phyloP scores from a whole-genome alignment of 2,113 vertebrate genomes.

The Argyrosomus japonicus region DNA sequence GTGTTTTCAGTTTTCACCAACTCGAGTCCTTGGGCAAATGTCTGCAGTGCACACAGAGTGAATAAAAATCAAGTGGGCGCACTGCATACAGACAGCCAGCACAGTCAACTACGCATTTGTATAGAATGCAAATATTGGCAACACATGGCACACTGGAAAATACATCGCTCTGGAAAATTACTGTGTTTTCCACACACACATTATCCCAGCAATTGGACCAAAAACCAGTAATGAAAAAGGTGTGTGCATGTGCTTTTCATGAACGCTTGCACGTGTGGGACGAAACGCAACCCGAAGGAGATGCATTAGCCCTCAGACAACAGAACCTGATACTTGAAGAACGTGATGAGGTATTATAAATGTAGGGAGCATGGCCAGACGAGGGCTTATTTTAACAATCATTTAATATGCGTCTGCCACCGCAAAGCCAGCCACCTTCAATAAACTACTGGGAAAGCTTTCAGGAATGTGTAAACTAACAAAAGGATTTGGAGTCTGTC shows the following conservation, averaged over 20 bases:
- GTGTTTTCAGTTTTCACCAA: slow-evolving; percentile 46
- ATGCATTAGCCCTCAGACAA: slow-evolving; percentile 61
- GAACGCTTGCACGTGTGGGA: slow-evolving; percentile 57
- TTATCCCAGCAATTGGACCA: slow-evolving; percentile 48
- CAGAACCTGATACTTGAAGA: slow-evolving; percentile 55
- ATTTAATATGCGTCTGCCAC: slow-evolving; percentile 71
- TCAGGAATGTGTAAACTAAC: slow-evolving; percentile 78
- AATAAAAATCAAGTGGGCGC: slow-evolving; percentile 63
- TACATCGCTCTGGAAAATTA: slow-evolving; percentile 73
- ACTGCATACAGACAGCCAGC: slow-evolving; percentile 48
- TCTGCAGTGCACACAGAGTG: slow-evolving; percentile 59
- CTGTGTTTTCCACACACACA: slow-evolving; percentile 62
- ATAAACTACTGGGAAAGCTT: slow-evolving; percentile 65
- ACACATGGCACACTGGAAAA: slow-evolving; percentile 73
- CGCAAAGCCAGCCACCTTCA: slow-evolving; percentile 63
- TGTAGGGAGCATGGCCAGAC: slow-evolving; percentile 41
- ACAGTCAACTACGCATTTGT: slow-evolving; percentile 50
- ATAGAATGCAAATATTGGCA: slow-evolving; percentile 74
- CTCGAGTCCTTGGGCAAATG: slow-evolving; percentile 58
- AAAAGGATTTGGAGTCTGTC: slow-evolving; percentile 54
- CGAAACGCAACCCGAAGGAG: slow-evolving; percentile 39
- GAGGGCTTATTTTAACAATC: slow-evolving; percentile 75
- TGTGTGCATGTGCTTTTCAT: slow-evolving; percentile 64
- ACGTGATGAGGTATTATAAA: slow-evolving; percentile 49
- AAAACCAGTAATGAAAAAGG: slow-evolving; percentile 71